phyloP scores from a whole-genome alignment of 2,888 invertebrate species.

The Formica aserva region DNA sequence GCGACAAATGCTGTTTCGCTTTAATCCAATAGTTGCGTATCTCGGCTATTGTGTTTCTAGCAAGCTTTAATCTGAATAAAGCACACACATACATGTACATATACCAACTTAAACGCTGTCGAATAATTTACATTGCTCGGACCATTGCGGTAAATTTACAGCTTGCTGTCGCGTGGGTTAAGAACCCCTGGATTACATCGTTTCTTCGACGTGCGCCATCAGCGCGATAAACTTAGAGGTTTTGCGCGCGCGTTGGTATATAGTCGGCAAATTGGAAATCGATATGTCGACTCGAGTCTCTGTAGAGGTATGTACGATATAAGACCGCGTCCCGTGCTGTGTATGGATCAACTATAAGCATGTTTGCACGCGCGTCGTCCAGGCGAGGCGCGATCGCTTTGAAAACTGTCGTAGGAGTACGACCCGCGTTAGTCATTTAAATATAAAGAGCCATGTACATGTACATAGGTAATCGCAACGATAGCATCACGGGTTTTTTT shows the following conservation, averaged over 20 bases:
- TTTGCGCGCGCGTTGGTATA: conserved; percentile 53
- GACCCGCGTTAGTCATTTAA: conserved; percentile 23
- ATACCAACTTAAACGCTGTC: background rate
- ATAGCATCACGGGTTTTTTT: conserved; percentile 18
- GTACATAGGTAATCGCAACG: background rate
- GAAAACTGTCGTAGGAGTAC: conserved; percentile 37
- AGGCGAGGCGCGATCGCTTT: conserved; percentile 43
- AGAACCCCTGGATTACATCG: conserved; percentile 42
- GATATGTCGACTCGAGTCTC: conserved; percentile 54
- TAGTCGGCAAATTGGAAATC: conserved; percentile 70
- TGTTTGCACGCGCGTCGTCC: conserved; percentile 51
- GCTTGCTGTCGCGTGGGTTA: conserved; percentile 23
- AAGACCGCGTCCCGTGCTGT: conserved; percentile 34
- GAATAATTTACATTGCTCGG: conserved; percentile 38
- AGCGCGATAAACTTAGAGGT: conserved; percentile 65
- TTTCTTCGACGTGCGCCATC: conserved; percentile 49
- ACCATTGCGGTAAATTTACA: conserved; percentile 32
- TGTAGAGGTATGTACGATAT: background rate
- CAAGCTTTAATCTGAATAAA: conserved; percentile 39
- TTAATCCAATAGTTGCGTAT: conserved; percentile 2
- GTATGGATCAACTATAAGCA: conserved; percentile 39
- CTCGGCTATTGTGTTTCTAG: conserved; percentile 3
- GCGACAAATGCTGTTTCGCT: background rate
- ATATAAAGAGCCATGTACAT: conserved; percentile 23
- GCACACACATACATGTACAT: background rate